These are phyloP conservation scores for Rhizomys pruinosus DNA, from an alignment of 2,113 vertebrate species.

Conservation along the genomic window DNA sequence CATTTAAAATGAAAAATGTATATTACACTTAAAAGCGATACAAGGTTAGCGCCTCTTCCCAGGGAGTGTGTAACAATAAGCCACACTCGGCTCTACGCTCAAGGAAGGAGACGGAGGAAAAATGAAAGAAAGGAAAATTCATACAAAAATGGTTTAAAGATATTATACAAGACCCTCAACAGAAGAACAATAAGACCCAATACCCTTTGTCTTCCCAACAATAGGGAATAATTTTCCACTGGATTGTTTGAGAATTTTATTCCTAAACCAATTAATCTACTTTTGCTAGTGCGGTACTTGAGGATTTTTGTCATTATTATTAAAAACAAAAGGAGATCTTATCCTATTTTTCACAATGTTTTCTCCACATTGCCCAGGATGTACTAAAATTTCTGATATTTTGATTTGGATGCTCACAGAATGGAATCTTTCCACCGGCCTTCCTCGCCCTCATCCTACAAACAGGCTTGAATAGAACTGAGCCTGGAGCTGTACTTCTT, in stretches of 20 bases:
- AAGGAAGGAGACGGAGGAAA: slow-evolving; percentile 18
- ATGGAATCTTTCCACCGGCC: not conserved
- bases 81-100: not conserved
- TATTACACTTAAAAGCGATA: slow-evolving; percentile 85
- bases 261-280: slow-evolving; percentile 39
- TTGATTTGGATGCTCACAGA: not conserved
- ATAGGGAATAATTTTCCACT: slow-evolving; percentile 8
- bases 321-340: slow-evolving; percentile 45
- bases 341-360: slow-evolving; percentile 6
- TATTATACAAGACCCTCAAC: slow-evolving; percentile 18
- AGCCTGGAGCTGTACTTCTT: not conserved
- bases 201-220: slow-evolving; percentile 56
- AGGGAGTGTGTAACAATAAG: slow-evolving; percentile 67
- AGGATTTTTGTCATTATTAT: slow-evolving; percentile 9
- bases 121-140: slow-evolving; percentile 67
- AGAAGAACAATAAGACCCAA: not conserved
- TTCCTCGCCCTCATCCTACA: slow-evolving; percentile 26
- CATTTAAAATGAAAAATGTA: slow-evolving; percentile 85
- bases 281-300: slow-evolving; percentile 31
- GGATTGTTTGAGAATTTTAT: slow-evolving; percentile 60
- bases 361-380: not conserved
- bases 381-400: not conserved
- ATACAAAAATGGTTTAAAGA: slow-evolving; percentile 56
- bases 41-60: slow-evolving; percentile 85
- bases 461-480: not conserved